Conservation (phyloP, 2,113 vertebrate species). For the Mandrillus leucophaeus region DNA sequence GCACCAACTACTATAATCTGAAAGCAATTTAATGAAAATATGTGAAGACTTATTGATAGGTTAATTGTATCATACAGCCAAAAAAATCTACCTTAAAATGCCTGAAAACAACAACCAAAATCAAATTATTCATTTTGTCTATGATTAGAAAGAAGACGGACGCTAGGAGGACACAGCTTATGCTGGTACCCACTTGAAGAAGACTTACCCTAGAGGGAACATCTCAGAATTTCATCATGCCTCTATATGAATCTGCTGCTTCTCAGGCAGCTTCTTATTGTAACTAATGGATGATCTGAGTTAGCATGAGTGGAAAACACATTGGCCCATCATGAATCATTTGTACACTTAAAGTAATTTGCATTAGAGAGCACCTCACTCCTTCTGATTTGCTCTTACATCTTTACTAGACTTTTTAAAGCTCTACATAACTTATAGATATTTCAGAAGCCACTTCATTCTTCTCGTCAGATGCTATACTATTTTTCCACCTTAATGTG, state of each 20-base stretch:
- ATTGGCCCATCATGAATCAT: not conserved
- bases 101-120: not conserved
- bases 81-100: not conserved
- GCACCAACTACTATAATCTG: not conserved
- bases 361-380: not conserved
- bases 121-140: not conserved
- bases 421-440: not conserved
- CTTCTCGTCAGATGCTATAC: not conserved
- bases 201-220: not conserved
- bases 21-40: slow-evolving; percentile 29
- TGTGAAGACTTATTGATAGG: not conserved
- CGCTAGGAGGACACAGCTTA: not conserved
- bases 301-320: not conserved
- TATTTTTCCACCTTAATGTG: not conserved
- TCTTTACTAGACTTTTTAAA: not conserved
- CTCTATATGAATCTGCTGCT: not conserved
- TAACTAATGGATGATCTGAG: not conserved
- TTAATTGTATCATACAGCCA: not conserved
- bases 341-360: not conserved
- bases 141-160: not conserved
- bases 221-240: not conserved
- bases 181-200: not conserved
- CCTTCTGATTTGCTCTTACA: not conserved
- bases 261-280: not conserved
- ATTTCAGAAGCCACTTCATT: not conserved